Percentiles rank a stretch among this genome's conserved stretches.
Evolutionary conservation across 2,888 invertebrate genomes (phyloP).

Genomic region (Scrobipalpa costella): DNA sequence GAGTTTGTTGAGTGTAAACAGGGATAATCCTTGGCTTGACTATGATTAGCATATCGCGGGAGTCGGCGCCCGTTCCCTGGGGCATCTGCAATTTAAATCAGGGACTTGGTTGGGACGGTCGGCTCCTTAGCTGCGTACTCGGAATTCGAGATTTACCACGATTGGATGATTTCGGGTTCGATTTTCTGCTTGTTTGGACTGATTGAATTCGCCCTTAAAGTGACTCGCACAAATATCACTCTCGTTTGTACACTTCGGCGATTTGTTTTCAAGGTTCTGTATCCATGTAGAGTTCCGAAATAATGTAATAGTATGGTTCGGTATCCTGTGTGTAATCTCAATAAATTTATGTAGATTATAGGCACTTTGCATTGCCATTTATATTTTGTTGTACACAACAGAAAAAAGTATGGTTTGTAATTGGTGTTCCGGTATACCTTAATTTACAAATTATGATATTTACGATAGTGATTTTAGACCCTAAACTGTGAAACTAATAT

Average conservation of each 20-base stretch:
- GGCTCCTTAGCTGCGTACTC: constrained; percentile 74
- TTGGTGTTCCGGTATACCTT: too few relatives aligned
- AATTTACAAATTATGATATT: too few relatives aligned
- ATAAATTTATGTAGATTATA: too few relatives aligned
- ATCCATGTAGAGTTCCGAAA: too few relatives aligned
- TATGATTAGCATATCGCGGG: constrained; percentile 81
- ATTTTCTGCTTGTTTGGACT: constrained; percentile 78
- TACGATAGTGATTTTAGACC: too few relatives aligned
- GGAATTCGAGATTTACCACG: constrained; percentile 78
- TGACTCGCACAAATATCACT: constrained; percentile 56
- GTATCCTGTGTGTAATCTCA: too few relatives aligned
- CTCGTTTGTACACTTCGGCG: constrained; percentile 37
- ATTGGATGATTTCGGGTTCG: constrained; percentile 78
- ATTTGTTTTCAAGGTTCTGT: constrained; percentile 1
- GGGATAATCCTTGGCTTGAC: constrained; percentile 80
- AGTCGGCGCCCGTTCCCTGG: constrained; percentile 74
- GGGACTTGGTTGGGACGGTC: constrained; percentile 74
- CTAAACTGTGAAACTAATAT: too few relatives aligned
- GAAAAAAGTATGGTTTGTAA: too few relatives aligned
- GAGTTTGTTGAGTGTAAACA: constrained; percentile 81
- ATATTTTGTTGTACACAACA: too few relatives aligned
- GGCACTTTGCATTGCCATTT: too few relatives aligned
- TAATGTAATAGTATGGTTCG: too few relatives aligned
- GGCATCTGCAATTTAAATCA: constrained; percentile 81
- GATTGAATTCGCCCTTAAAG: constrained; percentile 73